Conservation (phyloP, 2,888 invertebrate genomes). For the Leuctra nigra region DNA sequence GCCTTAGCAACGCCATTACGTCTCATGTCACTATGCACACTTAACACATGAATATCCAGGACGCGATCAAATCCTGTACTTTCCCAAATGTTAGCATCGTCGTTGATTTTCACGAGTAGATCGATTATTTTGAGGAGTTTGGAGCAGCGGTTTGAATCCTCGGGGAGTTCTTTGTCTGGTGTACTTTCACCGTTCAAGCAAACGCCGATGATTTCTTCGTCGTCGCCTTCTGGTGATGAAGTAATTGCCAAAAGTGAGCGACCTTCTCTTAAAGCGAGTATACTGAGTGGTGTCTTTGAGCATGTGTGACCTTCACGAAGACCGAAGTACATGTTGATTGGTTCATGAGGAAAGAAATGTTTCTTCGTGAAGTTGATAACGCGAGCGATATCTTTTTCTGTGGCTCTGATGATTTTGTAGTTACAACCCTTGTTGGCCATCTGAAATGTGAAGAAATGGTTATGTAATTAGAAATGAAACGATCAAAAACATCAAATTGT, state of each 20-base stretch:
- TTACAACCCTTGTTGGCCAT: no score
- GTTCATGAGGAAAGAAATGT: slow-evolving; percentile 11
- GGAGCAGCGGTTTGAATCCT: no score
- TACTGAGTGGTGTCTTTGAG: neutral
- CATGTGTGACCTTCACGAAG: neutral
- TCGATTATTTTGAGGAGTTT: no score
- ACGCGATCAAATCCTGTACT: slow-evolving; percentile 1
- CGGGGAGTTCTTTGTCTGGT: neutral
- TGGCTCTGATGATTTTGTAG: slow-evolving; percentile 11
- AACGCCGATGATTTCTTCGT: slow-evolving; percentile 13
- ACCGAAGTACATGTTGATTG: slow-evolving; percentile 9
- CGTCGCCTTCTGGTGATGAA: neutral
- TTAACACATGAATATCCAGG: slow-evolving; percentile 8
- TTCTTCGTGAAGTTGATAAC: slow-evolving; percentile 6
- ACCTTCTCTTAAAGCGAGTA: slow-evolving; percentile 8
- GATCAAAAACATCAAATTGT: no score
- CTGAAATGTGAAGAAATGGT: no score
- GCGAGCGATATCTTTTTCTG: neutral
- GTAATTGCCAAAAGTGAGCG: slow-evolving; percentile 10
- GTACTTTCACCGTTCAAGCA: slow-evolving; percentile 18
- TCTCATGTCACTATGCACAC: slow-evolving; percentile 1
- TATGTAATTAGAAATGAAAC: no score
- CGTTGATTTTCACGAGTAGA: neutral
- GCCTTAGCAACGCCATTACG: slow-evolving; percentile 6
- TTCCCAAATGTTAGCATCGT: slow-evolving; percentile 10